A percentile compares a stretch with the other conserved stretches of the same genome.
phyloP scores from a whole-genome alignment of 2,113 vertebrate genomes.

The Copsychus sechellarum region DNA sequence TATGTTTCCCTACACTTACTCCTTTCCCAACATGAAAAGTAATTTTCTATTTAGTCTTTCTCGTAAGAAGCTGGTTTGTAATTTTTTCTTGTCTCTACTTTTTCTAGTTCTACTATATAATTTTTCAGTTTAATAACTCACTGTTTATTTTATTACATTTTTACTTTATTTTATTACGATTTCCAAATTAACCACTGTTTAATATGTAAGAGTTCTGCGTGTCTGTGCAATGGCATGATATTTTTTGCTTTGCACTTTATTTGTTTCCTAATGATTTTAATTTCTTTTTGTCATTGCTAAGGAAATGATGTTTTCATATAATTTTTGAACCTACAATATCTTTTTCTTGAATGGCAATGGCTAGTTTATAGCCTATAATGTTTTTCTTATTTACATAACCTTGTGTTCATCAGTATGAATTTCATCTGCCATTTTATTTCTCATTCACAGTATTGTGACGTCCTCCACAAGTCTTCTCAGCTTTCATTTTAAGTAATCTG shows the following conservation, averaged over 20 bases:
- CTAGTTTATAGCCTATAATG: not conserved
- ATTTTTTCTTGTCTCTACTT: not conserved
- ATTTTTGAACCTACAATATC: not conserved
- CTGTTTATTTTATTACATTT: not conserved
- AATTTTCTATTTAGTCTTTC: not conserved
- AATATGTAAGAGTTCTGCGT: not conserved
- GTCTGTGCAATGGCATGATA: not conserved
- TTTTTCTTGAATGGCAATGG: not conserved
- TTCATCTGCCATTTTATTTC: conserved; percentile 5
- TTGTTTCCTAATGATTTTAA: not conserved
- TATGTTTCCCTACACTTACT: not conserved
- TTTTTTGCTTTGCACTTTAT: not conserved
- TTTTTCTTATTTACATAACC: not conserved
- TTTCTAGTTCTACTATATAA: not conserved
- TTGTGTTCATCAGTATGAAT: not conserved
- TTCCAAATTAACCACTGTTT: not conserved
- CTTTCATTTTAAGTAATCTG: not conserved
- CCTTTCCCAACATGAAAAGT: not conserved
- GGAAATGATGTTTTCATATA: not conserved
- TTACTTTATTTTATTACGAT: not conserved
- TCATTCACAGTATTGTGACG: not conserved
- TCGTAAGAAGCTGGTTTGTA: not conserved
- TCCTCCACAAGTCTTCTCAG: not conserved
- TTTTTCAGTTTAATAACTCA: not conserved
- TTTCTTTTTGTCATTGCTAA: not conserved